Evolutionary conservation across 2,797 vertebrate genomes (phyloP), one percentile per base, ranked within the genome.

Genomic region (Etheostoma nigrum): DNA sequence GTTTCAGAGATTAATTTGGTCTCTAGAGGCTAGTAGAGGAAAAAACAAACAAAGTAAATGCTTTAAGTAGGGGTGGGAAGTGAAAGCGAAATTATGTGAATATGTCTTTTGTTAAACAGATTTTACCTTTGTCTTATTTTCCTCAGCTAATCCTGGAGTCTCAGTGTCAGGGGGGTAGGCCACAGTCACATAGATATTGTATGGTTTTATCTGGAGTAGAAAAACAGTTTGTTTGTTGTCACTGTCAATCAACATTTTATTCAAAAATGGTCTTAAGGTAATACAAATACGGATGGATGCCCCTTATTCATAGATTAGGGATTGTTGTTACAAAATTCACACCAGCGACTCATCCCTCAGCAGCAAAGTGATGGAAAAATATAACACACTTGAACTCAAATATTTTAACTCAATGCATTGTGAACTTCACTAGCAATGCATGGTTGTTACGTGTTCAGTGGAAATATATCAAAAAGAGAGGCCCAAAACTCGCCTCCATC

Each of bases 111-210:
- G 6, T 25, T 52, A 8, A 42, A 63, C 7, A 52, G 9, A 40
- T 27, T 62, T 91, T 89, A 99, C 98, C 97, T 99, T 99, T 9
- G 91, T 96, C 90, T 96, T 97, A 85, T 96, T 99, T 91, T 99
- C 98, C 80, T 97, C 95, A 14, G 96, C 96, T 82, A 97, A 90
- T 40, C 97, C 96, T 72, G 98, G 98, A 8, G 98, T 99, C 88
- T 99, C 98, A 0, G 98, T 99, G 91, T 99, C 98, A 8, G 98
- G 98, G 8, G 98, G 98, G 89, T 97, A 99, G 6, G 98, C 97
- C 83, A 99, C 92, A 0, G 98, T 99, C 84, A 99, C 25, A 2
- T 98, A 99, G 89, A 99, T 95, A 25, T 99, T 99, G 71, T 99
- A 99, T 0, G 98, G 98, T 93, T 99, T 99, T 81, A 99, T 97